Conservation (phyloP, 1,140 invertebrate species). For the Drosophila ananassae region DNA sequence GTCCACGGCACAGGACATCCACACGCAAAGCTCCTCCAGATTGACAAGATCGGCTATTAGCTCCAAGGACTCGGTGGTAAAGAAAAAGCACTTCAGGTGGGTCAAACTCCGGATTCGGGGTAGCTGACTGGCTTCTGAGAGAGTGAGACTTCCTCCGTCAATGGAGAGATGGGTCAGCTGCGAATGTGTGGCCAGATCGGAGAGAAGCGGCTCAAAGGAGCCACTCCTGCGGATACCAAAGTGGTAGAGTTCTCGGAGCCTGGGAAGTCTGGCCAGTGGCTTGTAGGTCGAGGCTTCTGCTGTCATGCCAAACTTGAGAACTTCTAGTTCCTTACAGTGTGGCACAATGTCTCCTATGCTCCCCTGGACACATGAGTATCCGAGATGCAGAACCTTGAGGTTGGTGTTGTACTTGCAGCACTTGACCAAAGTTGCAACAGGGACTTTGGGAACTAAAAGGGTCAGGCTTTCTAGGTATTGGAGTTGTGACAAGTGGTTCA, state of each 20-base stretch:
- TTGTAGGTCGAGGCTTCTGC: conserved; percentile 39
- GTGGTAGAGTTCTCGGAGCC: conserved; percentile 38
- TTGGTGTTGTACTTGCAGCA: conserved; percentile 51
- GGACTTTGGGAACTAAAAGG: conserved; percentile 28
- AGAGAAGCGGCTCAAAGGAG: conserved; percentile 55
- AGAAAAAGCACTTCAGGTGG: conserved; percentile 60
- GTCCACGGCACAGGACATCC: conserved; percentile 52
- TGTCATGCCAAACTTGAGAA: conserved; percentile 50
- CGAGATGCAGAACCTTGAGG: conserved; percentile 38
- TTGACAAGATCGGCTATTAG: conserved; percentile 25
- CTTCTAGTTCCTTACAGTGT: conserved; percentile 49
- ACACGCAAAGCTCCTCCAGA: conserved; percentile 49
- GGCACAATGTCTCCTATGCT: conserved; percentile 43
- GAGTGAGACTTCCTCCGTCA: conserved; percentile 54
- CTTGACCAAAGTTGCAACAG: conserved; percentile 25
- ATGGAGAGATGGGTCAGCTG: conserved; percentile 48
- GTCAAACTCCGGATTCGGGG: conserved; percentile 31
- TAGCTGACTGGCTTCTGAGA: conserved; percentile 39
- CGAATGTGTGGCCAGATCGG: conserved; percentile 17
- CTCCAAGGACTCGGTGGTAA: conserved; percentile 36
- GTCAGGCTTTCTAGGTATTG: conserved; percentile 35
- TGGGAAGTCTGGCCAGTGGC: conserved; percentile 39
- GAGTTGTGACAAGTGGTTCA: conserved; percentile 23
- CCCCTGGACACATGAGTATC: conserved; percentile 36
- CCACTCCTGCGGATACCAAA: conserved; percentile 43